These are phyloP conservation scores for Sebastes oblongus DNA, from an alignment of 2,797 vertebrate species.

Conservation along the genomic window DNA sequence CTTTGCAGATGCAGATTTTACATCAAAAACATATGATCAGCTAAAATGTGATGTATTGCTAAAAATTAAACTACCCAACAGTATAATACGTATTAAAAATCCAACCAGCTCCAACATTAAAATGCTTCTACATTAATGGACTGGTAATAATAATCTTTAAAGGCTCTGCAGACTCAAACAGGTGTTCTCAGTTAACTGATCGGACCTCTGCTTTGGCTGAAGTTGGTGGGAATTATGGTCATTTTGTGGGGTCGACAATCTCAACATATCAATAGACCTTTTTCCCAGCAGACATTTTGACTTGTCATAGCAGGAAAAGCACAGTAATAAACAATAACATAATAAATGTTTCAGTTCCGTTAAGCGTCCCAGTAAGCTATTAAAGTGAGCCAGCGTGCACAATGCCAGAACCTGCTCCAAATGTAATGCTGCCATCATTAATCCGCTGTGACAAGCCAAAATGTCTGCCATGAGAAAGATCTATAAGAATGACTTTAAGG, in stretches of 20 bases:
- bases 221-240: background rate
- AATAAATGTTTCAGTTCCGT: background rate
- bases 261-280: background rate
- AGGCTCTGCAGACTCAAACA: background rate
- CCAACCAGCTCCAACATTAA: background rate
- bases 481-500: no score
- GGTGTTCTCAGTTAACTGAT: background rate
- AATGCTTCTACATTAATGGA: background rate
- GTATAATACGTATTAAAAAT: background rate
- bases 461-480: no score
- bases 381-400: no score
- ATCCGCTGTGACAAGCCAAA: background rate
- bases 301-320: background rate
- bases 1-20: background rate
- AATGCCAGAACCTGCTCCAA: background rate
- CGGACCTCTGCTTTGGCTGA: background rate
- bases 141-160: background rate
- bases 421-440: background rate
- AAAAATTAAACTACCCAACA: background rate
- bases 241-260: background rate
- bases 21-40: background rate
- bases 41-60: background rate
- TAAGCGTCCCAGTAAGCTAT: background rate
- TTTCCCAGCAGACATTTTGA: background rate
- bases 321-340: background rate